Base-by-base conservation (phyloP, 2,113 vertebrate genomes). In the Morphnarchus princeps region DNA sequence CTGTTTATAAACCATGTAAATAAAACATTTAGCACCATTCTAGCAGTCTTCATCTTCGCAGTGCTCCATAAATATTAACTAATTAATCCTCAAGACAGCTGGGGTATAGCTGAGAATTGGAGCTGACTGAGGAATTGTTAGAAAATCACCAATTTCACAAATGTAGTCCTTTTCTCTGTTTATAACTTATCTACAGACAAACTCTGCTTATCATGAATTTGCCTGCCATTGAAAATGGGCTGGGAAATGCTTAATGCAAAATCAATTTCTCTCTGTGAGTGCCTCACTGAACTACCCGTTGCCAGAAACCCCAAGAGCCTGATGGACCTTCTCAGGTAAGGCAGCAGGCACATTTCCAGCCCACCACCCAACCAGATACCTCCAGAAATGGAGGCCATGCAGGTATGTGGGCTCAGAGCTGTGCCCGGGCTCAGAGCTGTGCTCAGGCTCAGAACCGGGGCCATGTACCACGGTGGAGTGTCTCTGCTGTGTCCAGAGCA, bases 31-130 rank as follows among this genome's bases (percentile, higher is more conserved):
- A 95, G 32, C 87, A 58, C 62, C 65, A 40, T 77, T 95, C 84
- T 88, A 93, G 47, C 70, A 89, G 74, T 66, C 42, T 76, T 90
- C 82, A 65, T 88, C 70, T 91, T 90, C 34, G 6, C 87, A 78
- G 62, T 66, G 59, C 42, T 94, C 90, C 87, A 95, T 93, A 96
- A 97, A 96, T 96, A 96, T 93, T 96, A 96, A 93, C 67, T 91
- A 96, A 97, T 97, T 97, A 96, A 95, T 95, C 84, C 89, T 93
- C 74, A 80, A 29, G 90, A 95, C 91, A 93, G 42, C 81, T 91
- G 74, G 62, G 45, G 73, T 65, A 79, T 73, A 88, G 45, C 71
- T 1, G 32, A 92, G 85, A 90, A 70, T 69, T 55, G 15, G 13
- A 96, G 21, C 24, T 0, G 3, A 76, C 20, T 47, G 45, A 90